phyloP scores from a whole-genome alignment of 1,140 invertebrate genomes.

The Calosoma granatense region DNA sequence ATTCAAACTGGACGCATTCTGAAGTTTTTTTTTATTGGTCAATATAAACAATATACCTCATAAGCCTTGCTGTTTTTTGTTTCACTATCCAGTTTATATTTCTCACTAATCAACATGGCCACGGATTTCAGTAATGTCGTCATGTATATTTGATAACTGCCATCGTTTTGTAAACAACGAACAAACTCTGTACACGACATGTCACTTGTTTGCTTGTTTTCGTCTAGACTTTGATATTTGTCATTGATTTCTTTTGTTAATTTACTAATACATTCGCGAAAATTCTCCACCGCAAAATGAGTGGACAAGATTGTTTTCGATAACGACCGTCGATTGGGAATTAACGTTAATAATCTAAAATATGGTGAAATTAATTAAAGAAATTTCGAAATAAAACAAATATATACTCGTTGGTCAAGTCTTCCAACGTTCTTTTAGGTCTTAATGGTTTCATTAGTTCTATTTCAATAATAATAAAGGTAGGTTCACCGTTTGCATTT shows the following conservation, averaged over 20 bases:
- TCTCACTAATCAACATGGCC: neutral
- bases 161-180: neutral
- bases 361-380: neutral
- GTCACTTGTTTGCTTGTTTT: no score
- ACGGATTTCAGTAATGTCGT: neutral
- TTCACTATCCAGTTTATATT: neutral
- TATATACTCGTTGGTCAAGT: slow-evolving; percentile 17
- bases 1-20: neutral
- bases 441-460: slow-evolving; percentile 22
- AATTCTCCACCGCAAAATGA: neutral
- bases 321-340: neutral
- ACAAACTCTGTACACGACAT: no score
- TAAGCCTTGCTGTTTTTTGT: neutral
- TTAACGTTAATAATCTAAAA: neutral
- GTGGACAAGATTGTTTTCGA: neutral
- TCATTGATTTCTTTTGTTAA: neutral
- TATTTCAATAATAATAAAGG: slow-evolving; percentile 25
- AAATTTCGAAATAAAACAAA: neutral
- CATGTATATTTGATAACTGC: neutral
- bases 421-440: slow-evolving; percentile 19
- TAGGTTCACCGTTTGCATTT: slow-evolving; percentile 22
- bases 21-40: no score
- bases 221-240: neutral
- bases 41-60: no score
- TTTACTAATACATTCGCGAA: neutral